Conservation (phyloP, 2,888 invertebrate genomes). For the Cephalotes varians region DNA sequence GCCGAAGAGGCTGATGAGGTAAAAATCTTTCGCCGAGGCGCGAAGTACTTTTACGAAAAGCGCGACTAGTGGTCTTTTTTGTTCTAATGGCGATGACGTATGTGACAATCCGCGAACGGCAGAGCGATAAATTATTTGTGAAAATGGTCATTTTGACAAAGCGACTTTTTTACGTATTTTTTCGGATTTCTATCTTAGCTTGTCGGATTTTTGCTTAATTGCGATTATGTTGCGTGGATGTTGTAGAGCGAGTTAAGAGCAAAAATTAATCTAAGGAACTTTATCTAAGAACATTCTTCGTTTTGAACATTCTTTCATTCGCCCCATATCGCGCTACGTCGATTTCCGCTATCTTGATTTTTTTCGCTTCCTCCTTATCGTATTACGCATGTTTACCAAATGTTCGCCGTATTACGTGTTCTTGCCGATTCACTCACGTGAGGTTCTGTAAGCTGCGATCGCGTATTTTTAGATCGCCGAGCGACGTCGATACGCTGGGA, state of each 20-base stretch:
- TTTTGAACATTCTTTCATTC: background rate
- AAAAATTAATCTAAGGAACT: background rate
- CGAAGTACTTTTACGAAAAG: slow-evolving; percentile 41
- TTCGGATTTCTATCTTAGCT: background rate
- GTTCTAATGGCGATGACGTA: slow-evolving; percentile 38
- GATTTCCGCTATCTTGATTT: background rate
- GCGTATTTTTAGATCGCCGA: slow-evolving; percentile 80
- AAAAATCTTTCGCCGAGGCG: slow-evolving; percentile 62
- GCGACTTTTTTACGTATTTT: background rate
- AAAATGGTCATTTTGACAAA: background rate
- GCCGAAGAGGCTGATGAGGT: slow-evolving; percentile 84
- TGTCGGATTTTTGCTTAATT: background rate
- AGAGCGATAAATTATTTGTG: slow-evolving; percentile 8
- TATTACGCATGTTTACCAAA: slow-evolving; percentile 28
- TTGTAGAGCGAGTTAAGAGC: background rate
- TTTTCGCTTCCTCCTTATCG: background rate
- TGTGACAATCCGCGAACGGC: background rate
- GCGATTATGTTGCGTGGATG: background rate
- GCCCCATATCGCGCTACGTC: background rate
- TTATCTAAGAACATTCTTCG: background rate
- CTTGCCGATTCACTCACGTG: slow-evolving; percentile 9
- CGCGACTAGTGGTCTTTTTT: slow-evolving; percentile 22
- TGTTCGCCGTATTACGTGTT: background rate
- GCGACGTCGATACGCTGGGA: slow-evolving; percentile 83
- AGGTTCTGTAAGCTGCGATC: slow-evolving; percentile 21